Evolutionary conservation across 2,888 invertebrate genomes (phyloP), one percentile per base, ranked within the genome.

Genomic region (Idaea aversata): DNA sequence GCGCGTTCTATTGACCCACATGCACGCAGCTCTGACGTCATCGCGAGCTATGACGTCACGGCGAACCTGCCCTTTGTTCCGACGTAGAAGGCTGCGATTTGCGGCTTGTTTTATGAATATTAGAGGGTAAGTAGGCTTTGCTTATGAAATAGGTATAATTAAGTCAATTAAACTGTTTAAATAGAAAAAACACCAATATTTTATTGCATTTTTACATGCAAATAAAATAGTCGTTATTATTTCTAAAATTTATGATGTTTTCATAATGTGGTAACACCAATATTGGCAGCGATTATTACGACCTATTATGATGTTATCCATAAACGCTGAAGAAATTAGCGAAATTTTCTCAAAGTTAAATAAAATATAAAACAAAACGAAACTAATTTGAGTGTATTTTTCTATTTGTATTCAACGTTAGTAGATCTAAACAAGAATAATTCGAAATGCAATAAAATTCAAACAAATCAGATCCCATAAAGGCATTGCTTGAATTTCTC

Each of bases 1-100:
- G 90, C 80, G 83, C 85, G 82, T 76, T 88, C 91, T 83, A 87
- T 85, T 91, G 90, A 91, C 92, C 92, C 83, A 91, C 84, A 89
- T 91, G 87, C 81, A 87, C 88, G 88, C 88, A 86, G 80, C 81
- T 79, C 83, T 88, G 89, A 90, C 90, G 90, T 90, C 89, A 90
- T 82, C 72, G 75, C 73, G 74, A 69, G 78, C 75, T 70, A 77
- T 88, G 88, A 90, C 89, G 91, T 90, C 91, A 90, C 84, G 65
- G 65, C 70, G 69, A 78, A 72, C 75, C 80, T 75, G 78, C 73
- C 80, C 79, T 81, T 77, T 82, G 86, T 87, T 88, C 86, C 85
- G 82, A 47, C 47, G 47, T 13, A 7, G 47, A 10, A 47, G 58
- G 1, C 5, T 16, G 15, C 0, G 58, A 16, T 59, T 59, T 59